These are phyloP conservation scores for Anser cygnoides DNA, from an alignment of 2,113 vertebrate species.

Conservation along the genomic window DNA sequence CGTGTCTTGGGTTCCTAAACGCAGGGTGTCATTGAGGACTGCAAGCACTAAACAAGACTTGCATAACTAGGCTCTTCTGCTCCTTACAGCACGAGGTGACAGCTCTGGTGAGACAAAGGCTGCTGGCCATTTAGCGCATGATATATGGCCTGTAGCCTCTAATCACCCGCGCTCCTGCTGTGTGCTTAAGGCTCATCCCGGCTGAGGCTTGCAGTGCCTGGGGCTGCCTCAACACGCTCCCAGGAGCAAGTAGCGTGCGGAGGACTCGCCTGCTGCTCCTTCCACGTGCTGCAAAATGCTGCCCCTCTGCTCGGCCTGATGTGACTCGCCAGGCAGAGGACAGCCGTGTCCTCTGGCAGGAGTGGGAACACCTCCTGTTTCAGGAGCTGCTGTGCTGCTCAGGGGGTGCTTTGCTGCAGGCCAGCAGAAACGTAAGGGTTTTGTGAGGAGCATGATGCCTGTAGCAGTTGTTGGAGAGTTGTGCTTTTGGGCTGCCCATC, in stretches of 20 bases:
- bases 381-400: not conserved
- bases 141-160: not conserved
- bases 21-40: not conserved
- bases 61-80: not conserved
- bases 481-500: not conserved
- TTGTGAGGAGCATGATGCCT: not conserved
- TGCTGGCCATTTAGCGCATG: not conserved
- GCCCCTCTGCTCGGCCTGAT: not conserved
- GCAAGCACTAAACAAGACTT: not conserved
- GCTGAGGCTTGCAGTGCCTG: not conserved
- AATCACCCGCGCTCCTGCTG: not conserved
- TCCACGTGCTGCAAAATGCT: rapidly evolving
- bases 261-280: not conserved
- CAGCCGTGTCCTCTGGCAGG: not conserved
- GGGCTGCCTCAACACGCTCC: rapidly evolving
- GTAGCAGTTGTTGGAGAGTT: not conserved
- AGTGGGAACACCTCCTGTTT: rapidly evolving
- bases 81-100: not conserved
- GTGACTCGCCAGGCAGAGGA: not conserved
- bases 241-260: not conserved
- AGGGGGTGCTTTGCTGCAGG: not conserved
- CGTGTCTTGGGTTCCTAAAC: not conserved
- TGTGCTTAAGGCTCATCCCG: not conserved
- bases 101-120: not conserved
- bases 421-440: not conserved